Conservation (phyloP, 2,113 vertebrate species). For the Brachyhypopomus gauderio region DNA sequence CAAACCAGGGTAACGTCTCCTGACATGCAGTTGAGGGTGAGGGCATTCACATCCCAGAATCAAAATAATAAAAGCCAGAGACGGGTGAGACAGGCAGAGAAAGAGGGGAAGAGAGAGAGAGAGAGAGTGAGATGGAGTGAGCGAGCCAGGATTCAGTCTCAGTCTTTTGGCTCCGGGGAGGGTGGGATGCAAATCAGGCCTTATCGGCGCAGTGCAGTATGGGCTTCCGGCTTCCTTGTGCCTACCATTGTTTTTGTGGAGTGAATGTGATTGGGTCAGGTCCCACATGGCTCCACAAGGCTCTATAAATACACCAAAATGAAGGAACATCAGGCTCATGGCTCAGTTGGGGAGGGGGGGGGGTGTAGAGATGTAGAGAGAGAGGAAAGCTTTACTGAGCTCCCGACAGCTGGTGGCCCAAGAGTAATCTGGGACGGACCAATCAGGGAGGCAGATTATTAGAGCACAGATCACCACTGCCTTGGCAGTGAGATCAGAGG, state of each 20-base stretch:
- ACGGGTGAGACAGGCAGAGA: conserved; percentile 17
- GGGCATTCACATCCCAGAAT: background rate
- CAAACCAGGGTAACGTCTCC: conserved; percentile 24
- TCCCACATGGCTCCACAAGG: conserved; percentile 38
- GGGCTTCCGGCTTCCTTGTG: conserved; percentile 54
- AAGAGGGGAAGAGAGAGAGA: conserved; percentile 21
- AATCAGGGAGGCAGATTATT: conserved; percentile 58
- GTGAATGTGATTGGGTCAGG: conserved; percentile 51
- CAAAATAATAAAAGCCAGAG: conserved; percentile 32
- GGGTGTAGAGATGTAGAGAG: too few species aligned
- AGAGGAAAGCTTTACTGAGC: conserved; percentile 52
- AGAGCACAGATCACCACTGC: conserved; percentile 57
- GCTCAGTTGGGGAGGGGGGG: conserved; percentile 29
- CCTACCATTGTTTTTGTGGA: conserved; percentile 56
- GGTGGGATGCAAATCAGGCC: conserved; percentile 49
- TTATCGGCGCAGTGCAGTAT: conserved; percentile 55
- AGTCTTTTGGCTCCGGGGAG: conserved; percentile 37
- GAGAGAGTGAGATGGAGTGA: conserved; percentile 11
- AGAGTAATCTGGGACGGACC: conserved; percentile 57
- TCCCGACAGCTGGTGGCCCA: conserved; percentile 61
- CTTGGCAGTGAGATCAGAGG: conserved; percentile 40
- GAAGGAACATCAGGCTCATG: conserved; percentile 50
- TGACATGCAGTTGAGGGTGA: conserved; percentile 12
- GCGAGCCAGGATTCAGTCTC: conserved; percentile 37
- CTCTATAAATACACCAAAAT: conserved; percentile 55